phyloP scores from a whole-genome alignment of 2,888 invertebrate species.

The Quadriops clusia region DNA sequence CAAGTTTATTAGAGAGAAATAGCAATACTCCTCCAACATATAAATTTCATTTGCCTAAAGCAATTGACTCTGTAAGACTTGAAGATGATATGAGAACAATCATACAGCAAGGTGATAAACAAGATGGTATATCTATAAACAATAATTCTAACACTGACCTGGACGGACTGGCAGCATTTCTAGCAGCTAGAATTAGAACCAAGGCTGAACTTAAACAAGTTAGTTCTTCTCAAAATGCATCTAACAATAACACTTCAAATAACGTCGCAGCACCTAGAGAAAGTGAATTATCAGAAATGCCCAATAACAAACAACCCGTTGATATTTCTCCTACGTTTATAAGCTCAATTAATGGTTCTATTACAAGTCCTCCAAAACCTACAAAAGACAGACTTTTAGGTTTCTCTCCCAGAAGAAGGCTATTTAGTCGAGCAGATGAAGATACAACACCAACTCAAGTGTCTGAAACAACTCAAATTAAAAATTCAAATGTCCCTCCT shows the following conservation, averaged over 20 bases:
- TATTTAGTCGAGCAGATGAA: slow-evolving; percentile 51
- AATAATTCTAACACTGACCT: slow-evolving; percentile 28
- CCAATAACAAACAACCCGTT: no score
- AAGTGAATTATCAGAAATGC: no score
- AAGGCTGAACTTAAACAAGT: slow-evolving; percentile 70
- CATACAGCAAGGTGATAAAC: no score
- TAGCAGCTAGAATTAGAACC: slow-evolving; percentile 66
- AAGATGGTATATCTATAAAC: slow-evolving; percentile 12
- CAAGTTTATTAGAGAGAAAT: slow-evolving; percentile 39
- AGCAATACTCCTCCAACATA: slow-evolving; percentile 40
- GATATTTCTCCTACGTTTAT: no score
- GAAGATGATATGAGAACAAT: slow-evolving; percentile 33
- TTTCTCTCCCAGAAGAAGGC: slow-evolving; percentile 35
- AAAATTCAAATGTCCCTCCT: slow-evolving; percentile 27
- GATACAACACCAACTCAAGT: slow-evolving; percentile 25
- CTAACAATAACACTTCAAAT: slow-evolving; percentile 16
- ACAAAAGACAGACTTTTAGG: slow-evolving; percentile 34
- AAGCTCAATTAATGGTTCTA: no score
- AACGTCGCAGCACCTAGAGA: slow-evolving; percentile 11
- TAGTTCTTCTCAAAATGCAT: slow-evolving; percentile 20
- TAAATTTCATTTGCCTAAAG: slow-evolving; percentile 56
- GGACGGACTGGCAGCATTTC: slow-evolving; percentile 48
- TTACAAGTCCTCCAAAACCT: slow-evolving; percentile 40
- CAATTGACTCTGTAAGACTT: slow-evolving; percentile 51
- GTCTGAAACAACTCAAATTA: slow-evolving; percentile 28